A percentile compares a stretch with the other conserved stretches of the same genome.
phyloP scores from a whole-genome alignment of 2,797 vertebrate species.

The Anas bernieri region DNA sequence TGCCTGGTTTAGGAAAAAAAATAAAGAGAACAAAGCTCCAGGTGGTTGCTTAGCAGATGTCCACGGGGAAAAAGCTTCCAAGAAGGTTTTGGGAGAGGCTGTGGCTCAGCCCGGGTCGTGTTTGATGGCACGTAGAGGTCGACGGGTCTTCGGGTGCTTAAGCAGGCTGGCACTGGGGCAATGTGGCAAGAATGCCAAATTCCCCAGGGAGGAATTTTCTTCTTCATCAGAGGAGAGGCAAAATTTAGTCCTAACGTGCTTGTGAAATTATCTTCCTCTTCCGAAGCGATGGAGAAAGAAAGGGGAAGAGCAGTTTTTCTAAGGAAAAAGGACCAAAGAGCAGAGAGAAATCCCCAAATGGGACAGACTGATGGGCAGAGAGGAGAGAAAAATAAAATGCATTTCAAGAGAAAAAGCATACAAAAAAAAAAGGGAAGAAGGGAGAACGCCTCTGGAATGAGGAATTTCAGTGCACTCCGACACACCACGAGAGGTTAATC shows the following conservation, averaged over 20 bases:
- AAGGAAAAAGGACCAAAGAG: not conserved
- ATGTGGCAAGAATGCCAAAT: not conserved
- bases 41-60: not conserved
- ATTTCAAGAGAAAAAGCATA: not conserved
- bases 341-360: not conserved
- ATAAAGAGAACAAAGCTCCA: not conserved
- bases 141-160: not conserved
- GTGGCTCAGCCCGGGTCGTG: not conserved
- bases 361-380: not conserved
- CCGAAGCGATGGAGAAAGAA: not conserved
- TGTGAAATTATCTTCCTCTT: not conserved
- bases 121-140: not conserved
- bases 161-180: not conserved
- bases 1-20: not conserved
- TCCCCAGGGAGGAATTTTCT: not conserved
- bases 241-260: rapidly evolving
- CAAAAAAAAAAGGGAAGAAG: not conserved
- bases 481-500: not conserved
- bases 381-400: not conserved
- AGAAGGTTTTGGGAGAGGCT: not conserved
- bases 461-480: not conserved
- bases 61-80: not conserved
- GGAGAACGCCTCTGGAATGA: not conserved
- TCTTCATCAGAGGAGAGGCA: not conserved
- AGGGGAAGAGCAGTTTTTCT: not conserved